Evolutionary conservation across 2,113 vertebrate genomes (phyloP).

Genomic region (Psittacus erithacus): DNA sequence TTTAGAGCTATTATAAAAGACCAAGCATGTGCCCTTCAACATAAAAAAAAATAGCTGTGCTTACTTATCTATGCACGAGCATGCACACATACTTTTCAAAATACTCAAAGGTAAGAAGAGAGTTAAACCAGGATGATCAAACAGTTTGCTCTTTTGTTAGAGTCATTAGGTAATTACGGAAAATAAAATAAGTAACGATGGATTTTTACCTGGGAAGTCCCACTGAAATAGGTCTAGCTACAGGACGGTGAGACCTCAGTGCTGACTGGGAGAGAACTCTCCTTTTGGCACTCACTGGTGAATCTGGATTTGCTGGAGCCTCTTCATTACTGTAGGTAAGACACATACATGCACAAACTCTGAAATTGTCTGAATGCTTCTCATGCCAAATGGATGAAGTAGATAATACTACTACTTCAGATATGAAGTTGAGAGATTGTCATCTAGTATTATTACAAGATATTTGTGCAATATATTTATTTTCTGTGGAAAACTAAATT

Average conservation of each 20-base stretch:
- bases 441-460: accelerated
- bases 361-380: background rate
- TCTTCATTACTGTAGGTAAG: constrained; percentile 72
- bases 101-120: background rate
- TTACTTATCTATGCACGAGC: background rate
- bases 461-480: background rate
- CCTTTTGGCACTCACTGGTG: constrained; percentile 85
- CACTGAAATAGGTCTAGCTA: constrained; percentile 88
- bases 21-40: background rate
- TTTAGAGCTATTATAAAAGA: background rate
- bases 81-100: background rate
- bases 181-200: background rate
- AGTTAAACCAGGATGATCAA: background rate
- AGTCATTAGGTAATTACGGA: background rate
- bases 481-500: background rate
- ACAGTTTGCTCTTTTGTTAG: background rate
- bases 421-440: accelerated
- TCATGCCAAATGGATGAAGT: background rate
- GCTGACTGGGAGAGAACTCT: constrained; percentile 90
- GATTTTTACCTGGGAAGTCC: constrained; percentile 83
- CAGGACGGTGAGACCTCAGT: constrained; percentile 92
- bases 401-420: background rate
- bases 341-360: background rate
- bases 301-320: constrained; percentile 67
- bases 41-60: background rate